Evolutionary conservation across 2,888 invertebrate species (phyloP), one percentile per base, ranked within the genome.

Genomic region (Lepas anatifera): DNA sequence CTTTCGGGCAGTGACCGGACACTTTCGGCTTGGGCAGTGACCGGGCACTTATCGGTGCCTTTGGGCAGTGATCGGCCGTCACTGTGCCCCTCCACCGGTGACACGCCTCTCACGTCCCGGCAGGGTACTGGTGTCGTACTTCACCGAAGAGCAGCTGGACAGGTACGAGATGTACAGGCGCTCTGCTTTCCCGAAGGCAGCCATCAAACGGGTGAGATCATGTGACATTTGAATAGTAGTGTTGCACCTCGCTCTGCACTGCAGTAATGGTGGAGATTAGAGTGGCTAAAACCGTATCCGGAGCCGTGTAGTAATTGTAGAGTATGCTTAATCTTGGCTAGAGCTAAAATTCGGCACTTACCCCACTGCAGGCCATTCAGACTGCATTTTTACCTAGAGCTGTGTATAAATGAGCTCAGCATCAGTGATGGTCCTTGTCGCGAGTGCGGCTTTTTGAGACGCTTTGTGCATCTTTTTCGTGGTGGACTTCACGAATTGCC

Each of bases 151-250:
- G 76, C 99, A 99, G 79, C 81, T 99, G 69, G 94, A 98, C 79
- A 86, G 98, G 75, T 99, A 99, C 83, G 99, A 99, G 83, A 97
- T 98, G 94, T 99, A 92, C 79, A 83, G 99, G 74, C 84, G 99
- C 77, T 90, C 98, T 0, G 95, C 97, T 0, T 98, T 99, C 80
- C 98, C 98, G 0, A 98, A 97, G 81, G 96, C 98, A 52, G 92
- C 97, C 1, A 95, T 99, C 3, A 96, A 95, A 81, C 85, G 96
- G 75, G 85, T 96, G 74, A 78, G 76, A 11, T 37, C n/a, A 37
- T 63, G 4, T 4, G 7, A 50, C 22, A 22, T 8, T 50, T 2
- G 25, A 25, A 50, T 8, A 16, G 25, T 50, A n/a, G 11, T 8
- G 8, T 16, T 25, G 22, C n/a, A 7, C 16, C 41, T 41, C 48